These are phyloP conservation scores for Bettongia penicillata DNA, from an alignment of 2,113 vertebrate genomes.

Conservation along the genomic window DNA sequence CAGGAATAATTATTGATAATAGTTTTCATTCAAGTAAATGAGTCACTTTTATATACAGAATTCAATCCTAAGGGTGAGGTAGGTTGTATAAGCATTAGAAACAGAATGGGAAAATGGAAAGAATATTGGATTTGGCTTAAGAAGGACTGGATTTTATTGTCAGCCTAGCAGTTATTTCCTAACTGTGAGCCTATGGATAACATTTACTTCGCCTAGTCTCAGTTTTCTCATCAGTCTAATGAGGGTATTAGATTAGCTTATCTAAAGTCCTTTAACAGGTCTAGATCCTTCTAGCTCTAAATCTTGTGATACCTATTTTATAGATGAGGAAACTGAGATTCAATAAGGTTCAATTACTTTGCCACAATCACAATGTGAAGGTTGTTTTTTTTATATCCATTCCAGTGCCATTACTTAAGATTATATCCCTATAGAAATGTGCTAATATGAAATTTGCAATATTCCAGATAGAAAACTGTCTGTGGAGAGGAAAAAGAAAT, in stretches of 20 bases:
- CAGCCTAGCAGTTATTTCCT: not conserved
- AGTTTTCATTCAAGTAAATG: not conserved
- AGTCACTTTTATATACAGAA: not conserved
- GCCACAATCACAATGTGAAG: not conserved
- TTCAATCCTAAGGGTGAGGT: not conserved
- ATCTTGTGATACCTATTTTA: not conserved
- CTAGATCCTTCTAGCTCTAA: not conserved
- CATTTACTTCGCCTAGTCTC: not conserved
- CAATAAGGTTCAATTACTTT: not conserved
- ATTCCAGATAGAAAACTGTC: not conserved
- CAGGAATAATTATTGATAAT: conserved; percentile 23
- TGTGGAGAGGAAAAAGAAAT: not conserved
- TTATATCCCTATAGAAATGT: not conserved
- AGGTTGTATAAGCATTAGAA: not conserved
- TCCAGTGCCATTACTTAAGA: conserved; percentile 5
- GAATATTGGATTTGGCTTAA: not conserved
- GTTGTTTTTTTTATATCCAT: not conserved
- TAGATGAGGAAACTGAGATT: not conserved
- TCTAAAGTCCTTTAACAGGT: not conserved
- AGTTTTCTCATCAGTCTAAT: not conserved
- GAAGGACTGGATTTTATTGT: not conserved
- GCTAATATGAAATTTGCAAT: conserved; percentile 25
- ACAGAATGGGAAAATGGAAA: not conserved
- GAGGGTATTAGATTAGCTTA: not conserved
- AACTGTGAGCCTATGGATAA: not conserved